These are phyloP conservation scores for Cyclura pinguis DNA, from an alignment of 2,797 vertebrate species.

Conservation along the genomic window DNA sequence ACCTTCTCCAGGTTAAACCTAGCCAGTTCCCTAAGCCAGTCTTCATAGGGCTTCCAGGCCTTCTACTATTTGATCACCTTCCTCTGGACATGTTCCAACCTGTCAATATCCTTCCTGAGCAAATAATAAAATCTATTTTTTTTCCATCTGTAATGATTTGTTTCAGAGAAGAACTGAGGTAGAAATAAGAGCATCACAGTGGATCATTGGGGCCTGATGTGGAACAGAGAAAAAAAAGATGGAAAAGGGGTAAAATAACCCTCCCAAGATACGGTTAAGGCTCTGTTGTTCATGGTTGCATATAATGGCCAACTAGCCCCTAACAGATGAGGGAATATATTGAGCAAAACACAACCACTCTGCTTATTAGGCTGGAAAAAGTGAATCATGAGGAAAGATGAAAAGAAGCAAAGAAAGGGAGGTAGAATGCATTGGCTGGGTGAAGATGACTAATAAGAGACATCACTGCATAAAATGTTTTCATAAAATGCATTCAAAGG, in stretches of 20 bases:
- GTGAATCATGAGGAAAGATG: slow-evolving; percentile 37
- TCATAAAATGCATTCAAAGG: neutral
- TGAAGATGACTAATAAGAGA: slow-evolving; percentile 40
- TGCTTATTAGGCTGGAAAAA: slow-evolving; percentile 26
- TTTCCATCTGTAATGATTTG: neutral
- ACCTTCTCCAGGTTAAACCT: no score
- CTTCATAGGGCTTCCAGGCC: no score
- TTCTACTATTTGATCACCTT: no score
- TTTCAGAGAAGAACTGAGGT: neutral
- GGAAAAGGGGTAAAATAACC: neutral
- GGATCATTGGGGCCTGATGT: neutral
- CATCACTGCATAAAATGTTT: slow-evolving; percentile 41
- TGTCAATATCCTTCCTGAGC: no score
- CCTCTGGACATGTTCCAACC: no score
- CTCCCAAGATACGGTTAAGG: neutral
- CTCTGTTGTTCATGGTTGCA: neutral
- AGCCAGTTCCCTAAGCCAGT: no score
- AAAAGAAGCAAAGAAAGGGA: slow-evolving; percentile 37
- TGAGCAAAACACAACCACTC: slow-evolving; percentile 33
- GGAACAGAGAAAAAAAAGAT: neutral
- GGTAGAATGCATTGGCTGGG: slow-evolving; percentile 1
- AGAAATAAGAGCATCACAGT: neutral
- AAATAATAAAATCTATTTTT: no score
- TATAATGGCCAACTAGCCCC: neutral
- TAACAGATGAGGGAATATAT: neutral